Evolutionary conservation across 2,113 vertebrate species (phyloP), one percentile per base, ranked within the genome.

Genomic region (Podilymbus podiceps): DNA sequence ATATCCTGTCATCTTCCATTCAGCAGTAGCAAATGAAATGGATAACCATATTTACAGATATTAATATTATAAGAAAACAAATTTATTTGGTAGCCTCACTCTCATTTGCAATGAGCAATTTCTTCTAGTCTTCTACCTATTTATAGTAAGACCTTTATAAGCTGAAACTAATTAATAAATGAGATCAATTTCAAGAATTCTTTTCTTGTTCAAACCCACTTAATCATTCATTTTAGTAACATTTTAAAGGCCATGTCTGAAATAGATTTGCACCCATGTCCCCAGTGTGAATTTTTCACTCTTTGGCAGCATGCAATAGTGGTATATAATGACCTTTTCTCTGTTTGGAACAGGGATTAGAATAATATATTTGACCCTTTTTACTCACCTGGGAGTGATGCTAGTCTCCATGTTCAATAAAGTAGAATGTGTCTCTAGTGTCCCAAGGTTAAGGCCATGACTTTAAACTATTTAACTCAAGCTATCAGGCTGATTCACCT

Each of bases 301-400:
- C 97, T 96, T 96, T 97, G 95, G 97, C 97, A 97, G 95, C 97
- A 94, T 95, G 97, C 95, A 95, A 85, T 97, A 97, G 91, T 97
- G 96, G 97, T 97, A 94, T 97, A 97, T 97, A 98, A 98, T 98
- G 98, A 98, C 98, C 98, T 98, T 98, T 98, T 97, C 98, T 98
- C 97, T 98, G 98, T 98, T 98, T 98, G 98, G 98, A 98, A 98
- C 98, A 98, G 98, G 98, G 98, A 98, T 98, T 98, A 98, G 98
- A 98, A 98, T 98, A 98, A 98, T 98, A 98, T 98, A 98, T 98
- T 98, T 98, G 98, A 98, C 98, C 98, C 98, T 98, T 98, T 96
- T 95, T 97, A 98, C 96, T 97, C 98, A 98, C 97, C 97, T 98
- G 97, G 97, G 98, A 98, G 98, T 95, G 97, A 98, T 96, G 98